Conservation (phyloP, 1,140 invertebrate species). For the Brevipalpus yothersi region DNA sequence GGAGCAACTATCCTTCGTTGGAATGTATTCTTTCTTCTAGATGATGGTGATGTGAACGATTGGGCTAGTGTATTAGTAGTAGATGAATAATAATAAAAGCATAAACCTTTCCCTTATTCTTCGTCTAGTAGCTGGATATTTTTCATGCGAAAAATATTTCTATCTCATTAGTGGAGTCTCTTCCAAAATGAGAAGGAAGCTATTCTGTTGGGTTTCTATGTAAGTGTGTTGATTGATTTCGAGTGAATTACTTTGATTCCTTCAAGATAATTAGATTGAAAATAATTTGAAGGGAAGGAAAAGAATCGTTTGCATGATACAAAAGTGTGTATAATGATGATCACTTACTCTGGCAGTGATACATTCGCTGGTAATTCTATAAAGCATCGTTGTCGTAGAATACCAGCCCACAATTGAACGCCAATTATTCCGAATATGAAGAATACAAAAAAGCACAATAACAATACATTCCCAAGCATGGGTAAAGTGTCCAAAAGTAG, state of each 20-base stretch:
- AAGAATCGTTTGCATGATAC: neutral
- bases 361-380: conserved; percentile 24
- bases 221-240: no score
- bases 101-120: neutral
- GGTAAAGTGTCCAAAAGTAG: conserved; percentile 92
- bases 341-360: conserved; percentile 27
- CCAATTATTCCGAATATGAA: conserved; percentile 99
- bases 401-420: conserved; percentile 95
- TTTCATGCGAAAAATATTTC: neutral
- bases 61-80: neutral
- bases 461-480: conserved; percentile 92
- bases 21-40: no score
- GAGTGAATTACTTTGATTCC: no score
- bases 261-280: no score
- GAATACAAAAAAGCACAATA: conserved; percentile 99
- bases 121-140: neutral
- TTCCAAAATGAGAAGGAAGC: no score
- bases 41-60: neutral
- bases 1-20: no score
- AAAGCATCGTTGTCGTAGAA: conserved; percentile 76
- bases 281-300: neutral
- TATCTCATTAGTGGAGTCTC: no score
- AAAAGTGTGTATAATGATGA: conserved; percentile 12
- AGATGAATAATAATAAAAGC: no score
- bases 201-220: no score